Base-by-base conservation (phyloP, 2,797 vertebrate species). In the Pteronotus mesoamericanus region DNA sequence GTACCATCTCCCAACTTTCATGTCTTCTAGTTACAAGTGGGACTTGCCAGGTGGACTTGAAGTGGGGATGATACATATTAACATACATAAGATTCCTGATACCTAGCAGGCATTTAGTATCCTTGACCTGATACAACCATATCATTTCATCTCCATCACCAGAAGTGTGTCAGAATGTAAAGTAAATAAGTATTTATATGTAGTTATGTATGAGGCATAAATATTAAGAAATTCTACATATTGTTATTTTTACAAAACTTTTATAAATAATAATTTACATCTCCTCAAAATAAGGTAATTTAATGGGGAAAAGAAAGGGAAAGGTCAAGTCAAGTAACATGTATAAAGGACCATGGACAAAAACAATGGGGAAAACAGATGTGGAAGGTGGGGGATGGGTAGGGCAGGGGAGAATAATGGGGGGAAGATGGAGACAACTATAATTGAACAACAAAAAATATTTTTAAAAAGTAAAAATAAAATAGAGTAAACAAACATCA, bases 21-120 rank as follows among this genome's bases (percentile, higher is more conserved):
- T 2, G 6, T 26, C 26, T 75, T 92, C 26, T 26, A n/a, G 42
- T 87, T 3, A 4, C 69, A 69, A 95, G 4, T 46, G 18, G 55
- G 32, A 4, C 39, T 6, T 24, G 26, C 44, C 12, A 39, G 19
- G 1, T 26, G 37, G 51, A 57, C 32, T 9, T 5, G 4, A 32
- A 1, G 2, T 19, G 2, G 8, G 12, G 18, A 6, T 3, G 14
- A 15, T 5, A 18, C 4, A 1, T 19, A 42, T 9, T 4, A 32
- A 9, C 34, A 61, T 16, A 34, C 32, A 37, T 7, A 22, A 9
- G 2, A n/a, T 44, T 86, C 1, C 29, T 42, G 26, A 5, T 6
- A 44, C 9, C 7, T 48, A 16, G 44, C 6, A 34, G 37, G 11
- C 5, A 12, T 69, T 46, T 29, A 71, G 7, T 24, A 90, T 55